Base-by-base conservation (phyloP, 1,140 invertebrate species). In the Lepidotrigona ventralis region DNA sequence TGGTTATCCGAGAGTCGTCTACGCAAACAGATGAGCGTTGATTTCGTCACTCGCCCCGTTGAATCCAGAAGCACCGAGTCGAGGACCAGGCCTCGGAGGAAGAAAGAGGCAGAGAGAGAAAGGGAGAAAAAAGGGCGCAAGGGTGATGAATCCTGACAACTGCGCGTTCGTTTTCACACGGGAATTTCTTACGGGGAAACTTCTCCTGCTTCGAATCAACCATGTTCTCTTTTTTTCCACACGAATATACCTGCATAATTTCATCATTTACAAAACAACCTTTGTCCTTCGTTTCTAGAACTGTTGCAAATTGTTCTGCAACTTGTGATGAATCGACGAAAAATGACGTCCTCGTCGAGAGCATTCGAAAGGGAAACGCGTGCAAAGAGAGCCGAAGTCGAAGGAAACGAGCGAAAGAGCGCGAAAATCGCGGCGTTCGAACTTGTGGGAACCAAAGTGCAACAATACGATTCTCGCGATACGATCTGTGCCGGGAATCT, bases 1-100 rank as follows among this genome's bases (percentile, higher is more conserved):
- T 83, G 85, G 85, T 87, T 87, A 84, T 86, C 85, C 86, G 85
- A 76, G 80, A 66, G 78, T 86, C 85, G 85, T 84, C 86, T 87
- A 80, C 73, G 85, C 81, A 88, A 88, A 87, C 85, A 85, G 79
- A 87, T 85, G 86, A 81, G 82, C 78, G 73, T 84, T 86, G 85
- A 86, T 86, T 88, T 88, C 82, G 82, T 84, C 77, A 72, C 51
- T 80, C 86, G 84, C 51, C 21, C 72, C 77, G 77, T 85, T 71
- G 71, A 81, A 64, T 54, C 58, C 58, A 73, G 71, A 60, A 86
- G 80, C 84, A 58, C 71, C 72, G 15, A 29, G 77, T 73, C 84
- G 54, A 64, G 33, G 29, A 46, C 33, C 79, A 15, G 21, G 2
- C 84, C 39, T 46, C 63, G 64, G 58, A 78, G 63, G 56, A 68